Conservation (phyloP, 1,140 invertebrate species). For the Zaprionus tsacasi region DNA sequence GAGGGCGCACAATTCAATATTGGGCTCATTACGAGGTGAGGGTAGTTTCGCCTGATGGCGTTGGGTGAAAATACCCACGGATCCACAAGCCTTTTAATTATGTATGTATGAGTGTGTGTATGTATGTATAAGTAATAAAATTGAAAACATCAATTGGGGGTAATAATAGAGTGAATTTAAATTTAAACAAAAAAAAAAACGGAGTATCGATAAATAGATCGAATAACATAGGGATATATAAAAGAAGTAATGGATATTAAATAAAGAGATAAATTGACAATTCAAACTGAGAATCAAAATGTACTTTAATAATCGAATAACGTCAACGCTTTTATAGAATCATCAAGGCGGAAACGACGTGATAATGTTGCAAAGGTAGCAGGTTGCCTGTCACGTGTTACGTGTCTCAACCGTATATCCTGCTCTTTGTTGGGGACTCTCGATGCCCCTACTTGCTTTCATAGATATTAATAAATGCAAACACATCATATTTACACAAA, state of each 20-base stretch:
- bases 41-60: conserved; percentile 19
- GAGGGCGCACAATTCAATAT: conserved; percentile 64
- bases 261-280: neutral
- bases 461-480: too few relatives aligned
- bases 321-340: too few relatives aligned
- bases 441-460: neutral
- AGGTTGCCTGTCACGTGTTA: neutral
- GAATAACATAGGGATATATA: too few relatives aligned
- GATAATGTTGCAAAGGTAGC: neutral
- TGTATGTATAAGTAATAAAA: neutral
- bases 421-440: conserved; percentile 39
- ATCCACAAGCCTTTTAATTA: neutral
- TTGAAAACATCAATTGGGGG: neutral
- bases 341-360: neutral
- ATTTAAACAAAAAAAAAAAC: neutral
- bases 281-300: too few relatives aligned
- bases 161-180: neutral
- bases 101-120: too few relatives aligned
- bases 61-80: conserved; percentile 34
- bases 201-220: neutral
- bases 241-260: neutral
- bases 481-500: neutral
- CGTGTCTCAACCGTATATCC: conserved; percentile 37
- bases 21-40: conserved; percentile 60
- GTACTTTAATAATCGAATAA: too few relatives aligned